phyloP scores from a whole-genome alignment of 2,888 invertebrate genomes.

The Neoaliturus tenellus region DNA sequence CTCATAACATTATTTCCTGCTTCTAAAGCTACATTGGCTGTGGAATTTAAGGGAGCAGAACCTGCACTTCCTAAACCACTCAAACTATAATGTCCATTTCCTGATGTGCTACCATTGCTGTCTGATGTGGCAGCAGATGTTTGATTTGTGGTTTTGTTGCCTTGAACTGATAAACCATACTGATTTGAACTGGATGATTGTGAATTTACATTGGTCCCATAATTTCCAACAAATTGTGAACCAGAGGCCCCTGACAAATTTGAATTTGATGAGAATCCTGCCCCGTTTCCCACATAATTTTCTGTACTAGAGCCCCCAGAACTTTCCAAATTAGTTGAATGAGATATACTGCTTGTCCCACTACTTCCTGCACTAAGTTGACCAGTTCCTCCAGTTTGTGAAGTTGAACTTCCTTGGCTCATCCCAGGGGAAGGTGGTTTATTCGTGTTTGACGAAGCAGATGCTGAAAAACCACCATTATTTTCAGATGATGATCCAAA shows the following conservation, averaged over 20 bases:
- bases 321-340: neutral
- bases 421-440: neutral
- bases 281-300: neutral
- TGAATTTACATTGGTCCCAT: neutral
- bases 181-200: neutral
- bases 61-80: neutral
- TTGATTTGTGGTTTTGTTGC: neutral
- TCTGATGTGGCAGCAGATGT: neutral
- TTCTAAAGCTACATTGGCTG: neutral
- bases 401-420: neutral
- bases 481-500: neutral
- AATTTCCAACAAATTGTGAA: neutral
- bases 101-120: neutral
- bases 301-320: neutral
- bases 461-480: neutral
- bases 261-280: neutral
- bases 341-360: neutral
- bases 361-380: neutral
- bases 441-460: neutral
- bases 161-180: neutral
- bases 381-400: neutral
- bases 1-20: neutral
- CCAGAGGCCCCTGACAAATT: neutral
- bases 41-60: neutral
- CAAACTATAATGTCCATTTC: neutral